These are phyloP conservation scores for Poeciliopsis gracilis DNA, from an alignment of 2,797 vertebrate species.

Conservation along the genomic window DNA sequence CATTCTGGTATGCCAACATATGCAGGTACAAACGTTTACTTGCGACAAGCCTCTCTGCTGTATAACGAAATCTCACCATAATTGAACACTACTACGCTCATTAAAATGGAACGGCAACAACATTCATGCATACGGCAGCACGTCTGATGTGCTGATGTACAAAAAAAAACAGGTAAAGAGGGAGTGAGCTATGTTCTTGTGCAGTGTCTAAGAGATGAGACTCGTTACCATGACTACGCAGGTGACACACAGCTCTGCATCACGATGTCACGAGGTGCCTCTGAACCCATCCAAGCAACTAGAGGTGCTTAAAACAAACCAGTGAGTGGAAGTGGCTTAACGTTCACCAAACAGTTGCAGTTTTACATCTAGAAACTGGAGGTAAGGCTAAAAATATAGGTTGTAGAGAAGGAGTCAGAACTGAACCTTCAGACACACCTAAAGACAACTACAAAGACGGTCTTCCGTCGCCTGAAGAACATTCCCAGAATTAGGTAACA, in stretches of 20 bases:
- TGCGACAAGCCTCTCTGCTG: not conserved
- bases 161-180: not conserved
- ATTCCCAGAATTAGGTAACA: not conserved
- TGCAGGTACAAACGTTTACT: not conserved
- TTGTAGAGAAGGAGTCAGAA: not conserved
- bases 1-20: not conserved
- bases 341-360: too few relatives aligned
- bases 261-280: too few relatives aligned
- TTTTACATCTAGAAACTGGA: too few relatives aligned
- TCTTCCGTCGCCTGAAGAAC: not conserved
- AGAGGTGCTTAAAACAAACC: too few relatives aligned
- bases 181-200: not conserved
- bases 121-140: not conserved
- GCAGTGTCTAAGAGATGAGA: not conserved
- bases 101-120: not conserved
- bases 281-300: too few relatives aligned
- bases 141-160: not conserved
- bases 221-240: too few relatives aligned
- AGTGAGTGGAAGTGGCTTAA: too few relatives aligned
- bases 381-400: not conserved
- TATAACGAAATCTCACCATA: not conserved
- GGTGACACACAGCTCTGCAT: too few relatives aligned
- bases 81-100: not conserved
- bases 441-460: not conserved
- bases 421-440: not conserved